phyloP scores from a whole-genome alignment of 2,888 invertebrate species.

The Agrochola litura region DNA sequence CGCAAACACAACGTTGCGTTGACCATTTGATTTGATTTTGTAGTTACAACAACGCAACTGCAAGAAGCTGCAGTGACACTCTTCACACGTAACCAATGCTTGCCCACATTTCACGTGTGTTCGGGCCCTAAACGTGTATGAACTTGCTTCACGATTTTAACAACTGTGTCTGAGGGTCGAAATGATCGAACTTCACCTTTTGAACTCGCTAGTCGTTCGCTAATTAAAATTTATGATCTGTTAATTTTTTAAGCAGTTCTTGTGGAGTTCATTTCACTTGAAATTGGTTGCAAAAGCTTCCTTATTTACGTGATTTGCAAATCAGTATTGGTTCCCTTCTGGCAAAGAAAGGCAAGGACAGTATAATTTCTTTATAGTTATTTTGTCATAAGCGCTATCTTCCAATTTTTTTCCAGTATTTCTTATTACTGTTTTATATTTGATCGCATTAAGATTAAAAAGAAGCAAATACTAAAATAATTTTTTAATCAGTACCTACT shows the following conservation, averaged over 20 bases:
- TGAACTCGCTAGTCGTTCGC: constrained; percentile 38
- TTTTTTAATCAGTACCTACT: neutral
- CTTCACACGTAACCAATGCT: no score
- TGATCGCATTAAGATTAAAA: neutral
- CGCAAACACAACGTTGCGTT: no score
- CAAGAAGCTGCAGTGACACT: no score
- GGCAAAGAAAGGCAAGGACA: neutral
- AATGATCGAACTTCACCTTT: constrained; percentile 63
- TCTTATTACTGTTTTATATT: neutral
- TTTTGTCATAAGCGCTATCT: neutral
- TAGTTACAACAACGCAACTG: no score
- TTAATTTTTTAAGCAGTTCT: constrained; percentile 31
- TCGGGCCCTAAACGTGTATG: neutral
- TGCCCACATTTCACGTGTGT: no score
- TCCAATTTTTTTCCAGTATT: neutral
- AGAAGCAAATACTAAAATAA: neutral
- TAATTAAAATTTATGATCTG: constrained; percentile 53
- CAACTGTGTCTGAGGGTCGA: constrained; percentile 33
- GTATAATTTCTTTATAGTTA: neutral
- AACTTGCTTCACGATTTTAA: constrained; percentile 2
- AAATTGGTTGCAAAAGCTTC: constrained; percentile 5
- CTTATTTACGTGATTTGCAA: constrained; percentile 27
- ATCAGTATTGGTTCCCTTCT: constrained; percentile 13
- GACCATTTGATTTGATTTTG: no score
- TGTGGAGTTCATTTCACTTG: constrained; percentile 13